Evolutionary conservation across 2,797 vertebrate species (phyloP), one percentile per base, ranked within the genome.

Genomic region (Sebastes oblongus): DNA sequence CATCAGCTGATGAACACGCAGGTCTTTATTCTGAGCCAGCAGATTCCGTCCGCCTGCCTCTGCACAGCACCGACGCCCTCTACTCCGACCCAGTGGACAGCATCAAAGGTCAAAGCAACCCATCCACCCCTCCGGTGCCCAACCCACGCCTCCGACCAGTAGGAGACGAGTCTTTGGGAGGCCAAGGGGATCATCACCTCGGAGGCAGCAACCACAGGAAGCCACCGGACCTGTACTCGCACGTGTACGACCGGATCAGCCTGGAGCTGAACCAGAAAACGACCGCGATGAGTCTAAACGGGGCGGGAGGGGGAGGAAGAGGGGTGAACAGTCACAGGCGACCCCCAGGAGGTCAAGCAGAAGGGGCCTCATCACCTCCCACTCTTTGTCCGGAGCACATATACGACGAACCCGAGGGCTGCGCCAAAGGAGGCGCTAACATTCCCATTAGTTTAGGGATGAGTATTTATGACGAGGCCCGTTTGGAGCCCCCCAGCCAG

Each of bases 51-150:
- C 97, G 96, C n/a, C 36, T 94, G 25, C 90, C 85, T 22, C 88
- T 81, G 29, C 82, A 86, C 18, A 8, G 71, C 14, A 80, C 69
- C 0, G 97, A 99, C 72, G 86, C 95, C 0, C 93, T 99, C 2
- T 99, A 99, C 82, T 97, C 97, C 0, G 98, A 99, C 86, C 98
- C 98, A 0, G 79, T 98, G 74, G 98, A 98, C 95, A 98, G 94
- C 91, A 89, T 96, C 80, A 95, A 94, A 82, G 66, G 66, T 58
- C 91, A 89, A 75, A 77, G 62, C 82, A 83, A 5, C 74, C 22
- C 75, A 1, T 22, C 83, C 68, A 27, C 61, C 32, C 81, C 81
- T 3, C 90, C 92, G 0, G 76, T 86, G 30, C 91, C 93, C 12
- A 90, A 27, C 42, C 92, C 94, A 2, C 92, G 96, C 12, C 79